Conservation (phyloP, 2,113 vertebrate species). For the Sorex araneus region DNA sequence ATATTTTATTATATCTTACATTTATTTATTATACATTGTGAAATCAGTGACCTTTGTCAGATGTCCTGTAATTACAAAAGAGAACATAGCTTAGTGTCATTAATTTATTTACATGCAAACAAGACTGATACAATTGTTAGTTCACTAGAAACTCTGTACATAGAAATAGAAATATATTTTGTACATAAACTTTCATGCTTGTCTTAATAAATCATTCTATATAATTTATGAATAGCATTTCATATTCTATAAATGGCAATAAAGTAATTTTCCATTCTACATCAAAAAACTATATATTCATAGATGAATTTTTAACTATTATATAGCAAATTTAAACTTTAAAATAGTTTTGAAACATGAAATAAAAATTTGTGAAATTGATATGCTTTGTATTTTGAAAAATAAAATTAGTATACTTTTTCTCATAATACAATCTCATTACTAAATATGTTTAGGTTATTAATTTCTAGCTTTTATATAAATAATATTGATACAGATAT, state of each 20-base stretch:
- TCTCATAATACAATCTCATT: not conserved
- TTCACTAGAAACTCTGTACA: not conserved
- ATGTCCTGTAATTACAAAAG: conserved; percentile 61
- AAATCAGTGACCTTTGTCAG: conserved; percentile 64
- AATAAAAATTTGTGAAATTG: not conserved
- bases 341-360: not conserved
- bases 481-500: not conserved
- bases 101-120: conserved; percentile 63
- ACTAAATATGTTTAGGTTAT: conserved; percentile 27
- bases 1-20: conserved; percentile 73
- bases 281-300: conserved; percentile 46
- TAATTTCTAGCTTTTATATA: not conserved
- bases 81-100: conserved; percentile 64
- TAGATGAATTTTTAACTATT: conserved; percentile 47
- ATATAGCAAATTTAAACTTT: conserved; percentile 30
- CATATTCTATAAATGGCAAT: not conserved
- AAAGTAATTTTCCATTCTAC: conserved; percentile 39
- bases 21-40: conserved; percentile 64
- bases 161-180: conserved; percentile 52
- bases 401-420: not conserved
- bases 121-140: conserved; percentile 19
- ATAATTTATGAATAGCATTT: not conserved
- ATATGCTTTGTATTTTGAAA: not conserved
- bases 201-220: conserved; percentile 40
- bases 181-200: conserved; percentile 44